Base-by-base conservation (phyloP, 2,888 invertebrate genomes). In the Trissolcus japonicus region DNA sequence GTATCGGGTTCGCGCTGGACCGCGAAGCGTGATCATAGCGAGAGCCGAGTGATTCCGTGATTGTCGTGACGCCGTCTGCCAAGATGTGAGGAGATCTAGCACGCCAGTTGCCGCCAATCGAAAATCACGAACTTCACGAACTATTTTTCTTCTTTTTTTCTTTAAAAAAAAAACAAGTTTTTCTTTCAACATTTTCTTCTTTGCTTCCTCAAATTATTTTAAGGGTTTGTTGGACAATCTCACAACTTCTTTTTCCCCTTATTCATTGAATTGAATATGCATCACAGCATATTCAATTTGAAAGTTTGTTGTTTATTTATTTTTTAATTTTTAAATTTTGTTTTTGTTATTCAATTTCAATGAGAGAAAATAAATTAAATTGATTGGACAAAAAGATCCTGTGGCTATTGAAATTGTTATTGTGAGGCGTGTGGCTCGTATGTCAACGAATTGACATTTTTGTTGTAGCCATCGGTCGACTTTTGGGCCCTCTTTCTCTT, bases 1-100 rank as follows among this genome's bases (percentile, higher is more conserved):
- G 87, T 88, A 86, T 85, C 85, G 85, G 83, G 81, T 83, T 83
- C 84, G 86, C 87, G 85, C 82, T 85, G 85, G 83, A 84, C 83
- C 86, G 86, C 83, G 85, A 82, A 83, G 82, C 85, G 84, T 83
- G 86, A 80, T 40, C 76, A 79, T 73, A 71, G 80, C 80, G 78
- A 74, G 69, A 78, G 61, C 66, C 71, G 57, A 67, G 80, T 74
- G 73, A 62, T 66, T 75, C 35, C 74, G 79, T 71, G 74, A 60
- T 68, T 74, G 60, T 60, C 61, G 76, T 57, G 69, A 73, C 66
- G 67, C 71, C 79, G 74, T 56, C 68, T 75, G 63, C 76, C 72
- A 67, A 80, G 79, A 82, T 80, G 83, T 82, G 82, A 79, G 78
- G 79, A 76, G 63, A 80, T 80, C 79, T 59, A 74, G 66, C 67